Conservation (phyloP, 1,140 invertebrate genomes). For the Bombus polaris region DNA sequence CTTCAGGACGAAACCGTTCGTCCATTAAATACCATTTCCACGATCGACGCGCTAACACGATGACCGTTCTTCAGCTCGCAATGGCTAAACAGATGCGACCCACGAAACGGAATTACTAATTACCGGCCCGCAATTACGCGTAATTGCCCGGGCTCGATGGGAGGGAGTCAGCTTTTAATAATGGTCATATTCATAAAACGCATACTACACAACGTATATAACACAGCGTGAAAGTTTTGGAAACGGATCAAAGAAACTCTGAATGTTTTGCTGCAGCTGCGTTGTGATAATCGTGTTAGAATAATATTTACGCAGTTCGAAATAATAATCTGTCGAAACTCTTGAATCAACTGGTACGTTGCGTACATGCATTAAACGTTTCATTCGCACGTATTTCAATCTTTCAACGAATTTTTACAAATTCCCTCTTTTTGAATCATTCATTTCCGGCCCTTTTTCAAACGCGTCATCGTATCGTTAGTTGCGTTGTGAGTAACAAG, state of each 20-base stretch:
- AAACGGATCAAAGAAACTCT: neutral
- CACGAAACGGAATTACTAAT: slow-evolving; percentile 31
- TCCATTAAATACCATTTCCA: slow-evolving; percentile 25
- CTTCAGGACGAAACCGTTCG: slow-evolving; percentile 1
- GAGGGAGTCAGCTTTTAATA: slow-evolving; percentile 3
- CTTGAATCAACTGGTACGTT: neutral
- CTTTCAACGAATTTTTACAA: neutral
- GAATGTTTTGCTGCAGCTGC: neutral
- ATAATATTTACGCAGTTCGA: neutral
- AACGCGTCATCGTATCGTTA: neutral
- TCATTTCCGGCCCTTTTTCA: neutral
- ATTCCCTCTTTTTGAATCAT: neutral
- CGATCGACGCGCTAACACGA: slow-evolving; percentile 4
- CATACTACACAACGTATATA: neutral
- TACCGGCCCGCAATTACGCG: neutral
- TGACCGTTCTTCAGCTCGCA: neutral
- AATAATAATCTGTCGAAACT: neutral
- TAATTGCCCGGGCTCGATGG: neutral
- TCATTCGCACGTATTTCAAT: neutral
- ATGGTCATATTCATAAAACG: neutral
- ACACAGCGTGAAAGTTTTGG: neutral
- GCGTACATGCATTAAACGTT: neutral
- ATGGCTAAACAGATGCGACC: neutral
- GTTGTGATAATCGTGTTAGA: neutral
- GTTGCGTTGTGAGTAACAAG: neutral